Base-by-base conservation (phyloP, 2,797 vertebrate species). In the Pelobates cultripes region DNA sequence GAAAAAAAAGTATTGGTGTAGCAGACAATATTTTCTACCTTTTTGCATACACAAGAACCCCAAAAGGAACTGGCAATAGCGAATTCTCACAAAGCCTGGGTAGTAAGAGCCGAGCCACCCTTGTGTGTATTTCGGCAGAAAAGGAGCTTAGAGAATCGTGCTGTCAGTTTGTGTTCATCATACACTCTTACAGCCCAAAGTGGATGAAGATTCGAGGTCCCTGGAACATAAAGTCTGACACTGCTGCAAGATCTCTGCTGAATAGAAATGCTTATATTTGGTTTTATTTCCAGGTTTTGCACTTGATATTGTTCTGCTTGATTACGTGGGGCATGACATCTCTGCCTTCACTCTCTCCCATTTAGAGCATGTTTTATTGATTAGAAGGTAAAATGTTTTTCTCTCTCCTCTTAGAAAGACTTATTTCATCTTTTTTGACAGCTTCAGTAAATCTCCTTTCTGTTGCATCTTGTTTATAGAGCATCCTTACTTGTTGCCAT, bases 111-210 rank as follows among this genome's bases (percentile, higher is more conserved):
- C 81, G 17, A 28, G 47, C 47, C 7, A 78, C 63, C 75, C 81
- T 75, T 70, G 64, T 7, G 64, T 9, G 64, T 82, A 85, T 41
- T 64, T 78, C 75, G 83, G 77, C 82, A 80, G 82, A 86, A 86
- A 85, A 0, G 3, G 75, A 82, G 41, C 43, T 7, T 60, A 7
- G 73, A 61, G 47, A 81, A 64, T 6, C 28, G 0, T 0, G 71
- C 67, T 85, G 86, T 81, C 86, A 82, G 77, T 43, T 80, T 78
- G 60, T 3, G 43, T 78, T 83, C 82, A 85, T 73, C 6, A 64
- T 7, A 41, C n/a, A 15, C 12, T 7, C 15, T 42, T 66, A 6
- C 44, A 71, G 45, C 70, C 44, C 51, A 51, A 76, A 45, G 43
- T 40, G 60, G 44, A 76, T 45, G 74, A 75, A 42, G 55, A 75